phyloP scores from a whole-genome alignment of 1,140 invertebrate genomes.

The Venustaconcha ellipsiformis region DNA sequence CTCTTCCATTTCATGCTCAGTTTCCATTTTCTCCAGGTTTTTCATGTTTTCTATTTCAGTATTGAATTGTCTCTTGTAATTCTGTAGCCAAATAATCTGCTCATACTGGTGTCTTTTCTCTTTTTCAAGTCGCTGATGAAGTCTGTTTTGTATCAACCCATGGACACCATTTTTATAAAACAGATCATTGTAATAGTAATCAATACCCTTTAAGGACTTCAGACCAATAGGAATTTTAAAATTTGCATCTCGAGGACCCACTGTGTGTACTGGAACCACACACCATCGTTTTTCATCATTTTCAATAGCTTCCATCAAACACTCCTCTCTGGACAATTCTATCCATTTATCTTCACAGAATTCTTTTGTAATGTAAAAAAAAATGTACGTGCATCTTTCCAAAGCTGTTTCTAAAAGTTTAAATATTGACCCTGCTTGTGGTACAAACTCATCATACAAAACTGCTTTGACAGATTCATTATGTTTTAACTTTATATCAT shows the following conservation, averaged over 20 bases:
- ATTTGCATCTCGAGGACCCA: constrained; percentile 32
- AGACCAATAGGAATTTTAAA: constrained; percentile 48
- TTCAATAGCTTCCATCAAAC: constrained; percentile 47
- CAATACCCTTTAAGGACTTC: constrained; percentile 44
- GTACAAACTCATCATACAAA: constrained; percentile 36
- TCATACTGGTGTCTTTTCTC: constrained; percentile 10
- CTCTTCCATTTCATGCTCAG: too few relatives aligned
- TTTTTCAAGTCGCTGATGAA: constrained; percentile 9
- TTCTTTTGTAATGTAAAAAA: constrained; percentile 46
- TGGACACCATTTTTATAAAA: constrained; percentile 36
- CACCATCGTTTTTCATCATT: constrained; percentile 49
- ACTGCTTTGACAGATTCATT: constrained; percentile 25
- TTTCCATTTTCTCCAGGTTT: too few relatives aligned
- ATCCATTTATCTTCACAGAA: constrained; percentile 46
- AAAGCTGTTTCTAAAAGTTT: constrained; percentile 33
- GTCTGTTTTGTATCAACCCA: constrained; percentile 26
- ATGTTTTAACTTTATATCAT: constrained; percentile 26
- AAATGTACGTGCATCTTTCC: constrained; percentile 42
- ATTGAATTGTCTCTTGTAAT: constrained; percentile 6
- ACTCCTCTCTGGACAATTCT: constrained; percentile 41
- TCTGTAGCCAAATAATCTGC: constrained; percentile 13
- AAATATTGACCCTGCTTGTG: constrained; percentile 24
- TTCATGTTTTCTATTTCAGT: too few relatives aligned
- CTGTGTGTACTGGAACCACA: constrained; percentile 48
- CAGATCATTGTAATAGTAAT: constrained; percentile 42